A percentile compares a stretch with the other conserved stretches of the same genome.
Conservation (phyloP, 2,797 vertebrate genomes). For the Nannoperca australis region DNA sequence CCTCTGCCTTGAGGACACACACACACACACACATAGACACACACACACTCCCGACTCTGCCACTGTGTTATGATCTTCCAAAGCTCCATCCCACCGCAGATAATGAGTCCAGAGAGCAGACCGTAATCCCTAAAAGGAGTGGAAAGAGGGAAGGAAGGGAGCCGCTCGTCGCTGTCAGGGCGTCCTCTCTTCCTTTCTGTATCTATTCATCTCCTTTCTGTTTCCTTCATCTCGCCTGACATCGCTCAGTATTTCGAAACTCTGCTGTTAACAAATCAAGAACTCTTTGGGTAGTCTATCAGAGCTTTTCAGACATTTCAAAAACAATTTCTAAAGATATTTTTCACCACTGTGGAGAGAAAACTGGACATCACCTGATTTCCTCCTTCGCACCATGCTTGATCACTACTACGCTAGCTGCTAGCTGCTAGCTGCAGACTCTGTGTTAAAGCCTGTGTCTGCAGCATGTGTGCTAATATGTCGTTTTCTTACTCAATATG, state of each 20-base stretch:
- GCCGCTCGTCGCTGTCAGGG: neutral
- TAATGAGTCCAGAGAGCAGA: slow-evolving; percentile 42
- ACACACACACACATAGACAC: neutral
- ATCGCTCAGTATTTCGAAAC: neutral
- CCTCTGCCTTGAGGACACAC: slow-evolving; percentile 36
- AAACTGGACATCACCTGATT: neutral
- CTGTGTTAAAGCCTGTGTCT: too few relatives aligned
- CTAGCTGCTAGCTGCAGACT: too few relatives aligned
- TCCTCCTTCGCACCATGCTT: too few relatives aligned
- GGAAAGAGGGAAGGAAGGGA: slow-evolving; percentile 52
- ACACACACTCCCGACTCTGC: slow-evolving; percentile 24
- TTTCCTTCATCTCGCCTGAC: neutral
- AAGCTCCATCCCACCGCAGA: slow-evolving; percentile 41
- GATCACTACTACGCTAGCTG: too few relatives aligned
- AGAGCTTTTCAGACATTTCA: neutral
- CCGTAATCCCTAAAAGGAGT: slow-evolving; percentile 64
- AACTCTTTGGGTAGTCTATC: neutral
- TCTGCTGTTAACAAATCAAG: neutral
- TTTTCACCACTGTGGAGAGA: neutral
- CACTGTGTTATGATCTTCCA: slow-evolving; percentile 34
- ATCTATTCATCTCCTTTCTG: slow-evolving; percentile 27
- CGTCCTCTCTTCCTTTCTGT: neutral
- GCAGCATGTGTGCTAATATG: too few relatives aligned
- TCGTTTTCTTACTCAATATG: too few relatives aligned
- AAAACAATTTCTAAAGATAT: neutral